These are phyloP conservation scores for crab-eating macaque (Macaca fascicularis) DNA, from an alignment of 2,113 vertebrate species.

Conservation along the genomic window DNA sequence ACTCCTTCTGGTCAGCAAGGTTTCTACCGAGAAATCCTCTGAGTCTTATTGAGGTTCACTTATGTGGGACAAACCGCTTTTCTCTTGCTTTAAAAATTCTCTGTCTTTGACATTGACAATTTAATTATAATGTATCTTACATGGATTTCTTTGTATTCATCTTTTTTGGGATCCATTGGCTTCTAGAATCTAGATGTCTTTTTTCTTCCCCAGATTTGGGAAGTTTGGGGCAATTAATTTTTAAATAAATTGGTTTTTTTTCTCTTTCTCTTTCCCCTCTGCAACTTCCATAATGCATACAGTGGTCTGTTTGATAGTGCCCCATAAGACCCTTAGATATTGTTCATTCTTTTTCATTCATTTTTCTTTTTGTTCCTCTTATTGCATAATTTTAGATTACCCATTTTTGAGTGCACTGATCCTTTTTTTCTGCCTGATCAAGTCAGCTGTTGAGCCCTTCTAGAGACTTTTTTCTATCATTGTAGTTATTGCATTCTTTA, in stretches of 20 bases:
- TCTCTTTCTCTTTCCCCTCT: not conserved
- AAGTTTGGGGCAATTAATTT: not conserved
- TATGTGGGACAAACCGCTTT: not conserved
- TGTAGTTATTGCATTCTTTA: not conserved
- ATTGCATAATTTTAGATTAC: not conserved
- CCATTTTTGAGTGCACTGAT: not conserved
- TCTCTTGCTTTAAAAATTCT: not conserved
- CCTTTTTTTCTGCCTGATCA: not conserved
- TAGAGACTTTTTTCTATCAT: not conserved
- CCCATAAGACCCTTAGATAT: not conserved
- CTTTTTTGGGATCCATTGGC: not conserved
- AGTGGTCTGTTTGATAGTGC: not conserved
- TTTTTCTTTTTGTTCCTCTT: not conserved
- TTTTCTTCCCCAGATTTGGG: not conserved
- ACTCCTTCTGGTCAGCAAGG: not conserved
- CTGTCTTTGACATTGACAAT: not conserved
- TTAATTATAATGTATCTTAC: not conserved
- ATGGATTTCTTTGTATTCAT: not conserved
- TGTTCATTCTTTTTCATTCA: not conserved
- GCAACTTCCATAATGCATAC: not conserved
- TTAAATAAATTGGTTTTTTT: not conserved
- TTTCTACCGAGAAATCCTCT: not conserved
- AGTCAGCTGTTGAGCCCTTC: not conserved
- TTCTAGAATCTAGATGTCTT: not conserved
- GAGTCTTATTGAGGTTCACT: not conserved